These are phyloP conservation scores for Aphelenchoides fujianensis DNA, from an alignment of 1,140 invertebrate genomes.

Conservation along the genomic window DNA sequence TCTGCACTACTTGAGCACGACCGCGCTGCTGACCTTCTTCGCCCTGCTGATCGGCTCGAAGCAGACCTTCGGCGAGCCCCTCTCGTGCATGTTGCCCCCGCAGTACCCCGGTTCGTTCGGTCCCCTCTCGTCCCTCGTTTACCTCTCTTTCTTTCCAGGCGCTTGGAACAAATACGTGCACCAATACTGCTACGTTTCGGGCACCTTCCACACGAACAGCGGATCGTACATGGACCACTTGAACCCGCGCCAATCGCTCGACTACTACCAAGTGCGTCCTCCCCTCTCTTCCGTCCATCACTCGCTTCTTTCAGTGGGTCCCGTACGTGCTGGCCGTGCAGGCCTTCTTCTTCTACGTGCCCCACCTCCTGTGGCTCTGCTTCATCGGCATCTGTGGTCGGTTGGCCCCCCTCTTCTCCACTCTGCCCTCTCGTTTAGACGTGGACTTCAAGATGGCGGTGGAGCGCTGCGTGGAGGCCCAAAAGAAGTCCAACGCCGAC, in stretches of 20 bases:
- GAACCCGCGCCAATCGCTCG: no score
- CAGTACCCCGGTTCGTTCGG: conserved; percentile 4
- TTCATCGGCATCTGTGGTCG: no score
- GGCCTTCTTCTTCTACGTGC: conserved; percentile 22
- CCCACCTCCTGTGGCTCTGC: conserved; percentile 20
- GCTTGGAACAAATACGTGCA: no score
- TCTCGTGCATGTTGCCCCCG: conserved; percentile 7
- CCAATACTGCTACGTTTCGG: no score
- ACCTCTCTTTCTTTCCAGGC: conserved; percentile 5
- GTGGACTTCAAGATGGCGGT: neutral
- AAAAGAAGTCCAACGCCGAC: neutral
- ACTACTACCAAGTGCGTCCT: no score
- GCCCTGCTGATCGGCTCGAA: conserved; percentile 19
- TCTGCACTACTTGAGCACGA: conserved; percentile 8
- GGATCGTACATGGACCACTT: no score
- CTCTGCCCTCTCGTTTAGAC: neutral
- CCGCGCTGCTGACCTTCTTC: neutral
- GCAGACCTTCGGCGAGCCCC: conserved; percentile 21
- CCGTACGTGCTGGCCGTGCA: no score
- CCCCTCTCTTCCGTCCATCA: no score
- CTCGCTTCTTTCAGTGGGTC: no score
- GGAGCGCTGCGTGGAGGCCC: neutral
- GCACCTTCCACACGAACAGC: no score
- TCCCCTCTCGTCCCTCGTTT: neutral
- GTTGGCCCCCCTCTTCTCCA: neutral